Evolutionary conservation across 2,797 vertebrate genomes (phyloP).

Genomic region (Adrianichthys oophorus): DNA sequence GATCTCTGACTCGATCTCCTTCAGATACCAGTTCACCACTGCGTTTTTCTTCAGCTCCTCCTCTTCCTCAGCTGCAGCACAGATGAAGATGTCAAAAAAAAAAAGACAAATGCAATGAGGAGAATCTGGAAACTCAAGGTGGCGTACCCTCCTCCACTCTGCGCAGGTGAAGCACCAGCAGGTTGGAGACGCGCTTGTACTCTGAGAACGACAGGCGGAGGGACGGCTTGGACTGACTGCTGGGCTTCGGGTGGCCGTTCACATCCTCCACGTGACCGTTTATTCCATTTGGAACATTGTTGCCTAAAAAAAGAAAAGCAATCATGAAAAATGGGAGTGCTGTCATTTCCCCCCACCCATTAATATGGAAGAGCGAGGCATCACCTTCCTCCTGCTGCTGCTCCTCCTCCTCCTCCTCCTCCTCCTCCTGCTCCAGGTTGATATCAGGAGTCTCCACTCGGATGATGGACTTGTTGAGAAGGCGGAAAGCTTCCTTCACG

Average conservation of each 20-base stretch:
- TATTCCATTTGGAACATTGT: constrained; percentile 76
- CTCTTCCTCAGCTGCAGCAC: constrained; percentile 86
- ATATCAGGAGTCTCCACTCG: constrained; percentile 96
- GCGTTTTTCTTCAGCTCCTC: constrained; percentile 87
- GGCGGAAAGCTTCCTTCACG: constrained; percentile 96
- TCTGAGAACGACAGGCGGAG: constrained; percentile 90
- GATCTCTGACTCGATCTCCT: constrained; percentile 97
- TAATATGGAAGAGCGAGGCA: not conserved
- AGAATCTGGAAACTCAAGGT: rapidly evolving
- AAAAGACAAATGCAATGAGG: too few species aligned
- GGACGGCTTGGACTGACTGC: constrained; percentile 75
- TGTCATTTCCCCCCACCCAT: too few species aligned
- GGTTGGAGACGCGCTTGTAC: constrained; percentile 93
- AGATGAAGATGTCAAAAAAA: not conserved
- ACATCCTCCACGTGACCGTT: constrained; percentile 70
- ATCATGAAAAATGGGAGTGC: too few species aligned
- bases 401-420: constrained; percentile 77
- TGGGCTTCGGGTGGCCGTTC: constrained; percentile 71
- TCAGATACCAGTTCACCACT: constrained; percentile 97
- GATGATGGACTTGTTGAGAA: constrained; percentile 98
- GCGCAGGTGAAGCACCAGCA: constrained; percentile 92
- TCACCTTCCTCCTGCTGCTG: constrained; percentile 61
- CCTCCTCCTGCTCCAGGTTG: constrained; percentile 93
- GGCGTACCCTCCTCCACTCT: constrained; percentile 86
- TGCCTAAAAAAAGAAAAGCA: constrained; percentile 63